Evolutionary conservation across 2,113 vertebrate species (phyloP), one percentile per base, ranked within the genome.

Genomic region (Ondatra zibethicus): DNA sequence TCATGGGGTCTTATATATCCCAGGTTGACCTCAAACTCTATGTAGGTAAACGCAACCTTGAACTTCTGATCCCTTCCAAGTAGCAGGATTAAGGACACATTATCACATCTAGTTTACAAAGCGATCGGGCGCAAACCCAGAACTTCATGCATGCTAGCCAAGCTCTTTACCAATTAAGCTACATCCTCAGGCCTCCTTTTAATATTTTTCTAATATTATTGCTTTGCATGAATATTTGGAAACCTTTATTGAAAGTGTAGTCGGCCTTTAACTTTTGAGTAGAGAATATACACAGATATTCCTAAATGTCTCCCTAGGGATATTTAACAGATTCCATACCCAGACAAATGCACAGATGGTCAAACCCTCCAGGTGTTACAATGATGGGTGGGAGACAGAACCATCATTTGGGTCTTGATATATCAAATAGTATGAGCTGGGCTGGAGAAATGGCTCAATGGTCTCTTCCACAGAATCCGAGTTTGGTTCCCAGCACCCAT

Each of bases 161-260:
- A 66, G 61, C 42, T 7, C n/a, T 86, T 27, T 36, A 23, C 16
- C 61, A 47, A 86, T 6, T 29, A 19, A 66, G 61, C 29, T 50
- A 23, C 17, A 47, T 5, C 19, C 29, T 45, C 42, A 66, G 82
- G 14, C 39, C 63, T 86, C 42, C 4, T 68, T 86, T 50, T 7
- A 4, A 85, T 19, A 39, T 31, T 52, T 65, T 82, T 61, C 47
- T 91, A 95, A 61, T 80, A 81, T 61, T 85, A 29, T 91, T 95
- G 63, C 68, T 73, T 92, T 96, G 21, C 47, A 52, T 78, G 63
- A 93, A 92, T 10, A 87, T 55, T 61, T 90, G 61, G 27, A 95
- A 96, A 42, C 50, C 7, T 55, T 42, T 66, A 73, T 14, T 90
- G 77, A 91, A 61, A 81, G 29, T 55, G 29, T 66, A 31, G 45